Evolutionary conservation across 2,888 invertebrate species (phyloP), one percentile per base, ranked within the genome.

Genomic region (Catocala sponsa): DNA sequence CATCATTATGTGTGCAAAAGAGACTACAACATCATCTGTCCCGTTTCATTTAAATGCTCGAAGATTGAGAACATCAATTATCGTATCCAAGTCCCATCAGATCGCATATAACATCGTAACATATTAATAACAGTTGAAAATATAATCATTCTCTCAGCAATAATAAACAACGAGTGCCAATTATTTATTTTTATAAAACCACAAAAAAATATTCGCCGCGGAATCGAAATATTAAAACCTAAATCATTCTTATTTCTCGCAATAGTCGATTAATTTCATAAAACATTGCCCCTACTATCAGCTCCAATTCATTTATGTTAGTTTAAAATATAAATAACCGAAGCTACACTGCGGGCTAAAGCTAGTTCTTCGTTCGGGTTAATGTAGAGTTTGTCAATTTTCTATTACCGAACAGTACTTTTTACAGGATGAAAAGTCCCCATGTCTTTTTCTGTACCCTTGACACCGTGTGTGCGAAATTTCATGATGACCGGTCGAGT

Each of bases 181-280:
- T 80, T 79, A 80, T 78, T 73, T 76, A 72, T 78, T 76, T 76
- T 69, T 68, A 62, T 59, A 63, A 61, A 67, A 61, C 53, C 68
- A 68, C 58, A 70, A 76, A 72, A 74, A 71, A 76, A 74, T 71
- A 66, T 56, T 63, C 46, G 62, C 64, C 32, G 63, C 57, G 52
- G 51, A 62, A 60, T 67, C 75, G 74, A 63, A 63, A 82, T 79
- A 86, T 88, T 86, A 86, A 85, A 84, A 82, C 78, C 78, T 87
- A 81, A 84, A 87, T 86, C 84, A 85, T 81, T 65, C 52, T 69
- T 66, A 74, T 76, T 76, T 62, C 48, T 66, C 13, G 61, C 67
- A 65, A 68, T 65, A 69, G 74, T 74, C 79, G 80, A 83, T 84
- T 83, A 84, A 83, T 83, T 76, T 73, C 58, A 65, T 73, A 70